phyloP scores from a whole-genome alignment of 1,140 invertebrate species.

The Penaeus chinensis region DNA sequence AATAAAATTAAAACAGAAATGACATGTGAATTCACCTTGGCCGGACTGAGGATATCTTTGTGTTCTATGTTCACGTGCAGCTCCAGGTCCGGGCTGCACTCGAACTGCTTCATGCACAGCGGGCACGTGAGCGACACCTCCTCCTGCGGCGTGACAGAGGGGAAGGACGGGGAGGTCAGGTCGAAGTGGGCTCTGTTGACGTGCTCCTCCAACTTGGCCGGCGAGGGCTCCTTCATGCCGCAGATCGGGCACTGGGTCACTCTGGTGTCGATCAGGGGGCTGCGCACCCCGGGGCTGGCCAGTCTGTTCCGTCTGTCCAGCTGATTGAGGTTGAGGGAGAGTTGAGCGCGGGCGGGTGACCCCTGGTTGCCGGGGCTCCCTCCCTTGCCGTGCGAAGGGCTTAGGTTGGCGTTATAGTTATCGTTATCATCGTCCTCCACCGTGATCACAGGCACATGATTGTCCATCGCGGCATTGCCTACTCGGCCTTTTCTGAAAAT shows the following conservation, averaged over 20 bases:
- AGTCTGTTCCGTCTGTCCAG: slow-evolving; percentile 17
- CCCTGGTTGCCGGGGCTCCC: slow-evolving; percentile 62
- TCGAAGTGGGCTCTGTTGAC: slow-evolving; percentile 87
- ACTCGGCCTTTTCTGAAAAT: background rate
- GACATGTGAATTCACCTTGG: slow-evolving; percentile 26
- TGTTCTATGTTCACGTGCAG: slow-evolving; percentile 88
- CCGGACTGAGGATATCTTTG: slow-evolving; percentile 77
- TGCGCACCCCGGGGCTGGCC: background rate
- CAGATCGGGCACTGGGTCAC: slow-evolving; percentile 81
- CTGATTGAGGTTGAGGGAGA: slow-evolving; percentile 74
- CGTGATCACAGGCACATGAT: slow-evolving; percentile 50
- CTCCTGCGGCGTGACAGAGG: slow-evolving; percentile 65
- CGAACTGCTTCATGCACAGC: slow-evolving; percentile 79
- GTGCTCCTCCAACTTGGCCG: slow-evolving; percentile 82
- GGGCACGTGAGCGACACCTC: slow-evolving; percentile 73
- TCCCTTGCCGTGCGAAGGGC: slow-evolving; percentile 39
- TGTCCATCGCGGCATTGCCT: slow-evolving; percentile 42
- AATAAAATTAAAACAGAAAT: background rate
- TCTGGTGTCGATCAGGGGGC: slow-evolving; percentile 17
- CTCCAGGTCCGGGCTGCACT: slow-evolving; percentile 81
- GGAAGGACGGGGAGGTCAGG: slow-evolving; percentile 80
- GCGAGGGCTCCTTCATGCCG: slow-evolving; percentile 80
- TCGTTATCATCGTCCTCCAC: slow-evolving; percentile 54
- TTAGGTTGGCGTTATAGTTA: slow-evolving; percentile 58
- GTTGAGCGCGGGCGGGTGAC: slow-evolving; percentile 74